Conservation (phyloP, 1,140 invertebrate species). For the Phthorimaea operculella region DNA sequence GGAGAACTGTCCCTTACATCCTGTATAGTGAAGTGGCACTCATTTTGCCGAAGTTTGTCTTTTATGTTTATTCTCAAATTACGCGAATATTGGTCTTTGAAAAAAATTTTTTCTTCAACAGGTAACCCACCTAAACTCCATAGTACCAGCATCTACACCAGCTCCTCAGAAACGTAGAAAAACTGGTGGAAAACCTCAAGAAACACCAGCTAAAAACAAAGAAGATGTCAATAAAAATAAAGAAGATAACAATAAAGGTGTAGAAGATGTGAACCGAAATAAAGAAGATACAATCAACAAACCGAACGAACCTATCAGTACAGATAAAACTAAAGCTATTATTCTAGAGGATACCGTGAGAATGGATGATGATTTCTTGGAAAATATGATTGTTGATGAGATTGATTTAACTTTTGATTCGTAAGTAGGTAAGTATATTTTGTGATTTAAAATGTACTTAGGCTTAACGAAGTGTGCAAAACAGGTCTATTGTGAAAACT, state of each 20-base stretch:
- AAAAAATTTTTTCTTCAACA: constrained; percentile 16
- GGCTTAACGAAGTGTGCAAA: no score
- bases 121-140: constrained; percentile 24
- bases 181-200: constrained; percentile 4
- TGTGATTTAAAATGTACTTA: no score
- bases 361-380: constrained; percentile 5
- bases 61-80: no score
- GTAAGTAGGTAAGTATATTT: neutral
- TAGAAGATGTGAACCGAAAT: neutral
- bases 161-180: constrained; percentile 5
- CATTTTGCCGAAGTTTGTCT: no score
- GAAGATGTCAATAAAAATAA: constrained; percentile 5
- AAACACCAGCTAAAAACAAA: constrained; percentile 3
- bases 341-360: no score
- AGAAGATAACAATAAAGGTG: constrained; percentile 1
- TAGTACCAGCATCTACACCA: constrained; percentile 12
- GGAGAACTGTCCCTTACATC: no score
- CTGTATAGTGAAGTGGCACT: no score
- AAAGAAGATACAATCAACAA: constrained; percentile 2
- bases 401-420: constrained; percentile 39
- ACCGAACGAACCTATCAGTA: neutral
- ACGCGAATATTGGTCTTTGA: no score
- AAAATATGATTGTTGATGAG: constrained; percentile 17
- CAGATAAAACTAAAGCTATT: no score
- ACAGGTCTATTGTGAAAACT: no score